Base-by-base conservation (phyloP, 2,888 invertebrate species). In the Brenthis daphne region DNA sequence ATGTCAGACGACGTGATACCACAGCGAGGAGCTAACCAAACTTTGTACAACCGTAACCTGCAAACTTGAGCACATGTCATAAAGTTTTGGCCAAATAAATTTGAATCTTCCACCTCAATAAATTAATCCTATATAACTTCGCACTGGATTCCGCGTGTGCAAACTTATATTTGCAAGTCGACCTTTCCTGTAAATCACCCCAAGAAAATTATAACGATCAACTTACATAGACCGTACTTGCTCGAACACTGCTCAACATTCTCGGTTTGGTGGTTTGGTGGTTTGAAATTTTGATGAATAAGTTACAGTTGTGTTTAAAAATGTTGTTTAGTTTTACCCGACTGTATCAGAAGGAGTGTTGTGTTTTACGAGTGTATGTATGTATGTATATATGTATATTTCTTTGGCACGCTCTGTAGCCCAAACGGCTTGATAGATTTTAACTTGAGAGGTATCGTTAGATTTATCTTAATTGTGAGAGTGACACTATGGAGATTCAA, bases 1-100 rank as follows among this genome's bases (percentile, higher is more conserved):
- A 79, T 77, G 79, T 79, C 78, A 76, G 71, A 68, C 72, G 75
- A 73, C 73, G 73, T 76, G 77, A 72, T 78, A 79, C 77, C 50
- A 56, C 50, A 63, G 67, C 54, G 60, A 69, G 64, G 65, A 67
- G 43, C 57, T 61, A 67, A 67, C 64, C 53, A 57, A 67, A 69
- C 67, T 69, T 67, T 43, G 14, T 57, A 67, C 67, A 71, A 69
- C 57, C 68, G 37, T 54, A 47, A 64, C 68, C 47, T 43, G 24
- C 68, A 65, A 56, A 60, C 56, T 65, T 56, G 33, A n/a, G 16
- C 37, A 65, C 60, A 61, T 20, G 24, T 69, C 57, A 56, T 14
- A 57, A 68, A 64, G 43, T 64, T 57, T 20, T 50, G 24, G 48
- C 51, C 56, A 43, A 65, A 56, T 58, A 55, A 65, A 60, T 65